Evolutionary conservation across 2,888 invertebrate genomes (phyloP), one percentile per base, ranked within the genome.

Genomic region (Caenorhabditis afra): DNA sequence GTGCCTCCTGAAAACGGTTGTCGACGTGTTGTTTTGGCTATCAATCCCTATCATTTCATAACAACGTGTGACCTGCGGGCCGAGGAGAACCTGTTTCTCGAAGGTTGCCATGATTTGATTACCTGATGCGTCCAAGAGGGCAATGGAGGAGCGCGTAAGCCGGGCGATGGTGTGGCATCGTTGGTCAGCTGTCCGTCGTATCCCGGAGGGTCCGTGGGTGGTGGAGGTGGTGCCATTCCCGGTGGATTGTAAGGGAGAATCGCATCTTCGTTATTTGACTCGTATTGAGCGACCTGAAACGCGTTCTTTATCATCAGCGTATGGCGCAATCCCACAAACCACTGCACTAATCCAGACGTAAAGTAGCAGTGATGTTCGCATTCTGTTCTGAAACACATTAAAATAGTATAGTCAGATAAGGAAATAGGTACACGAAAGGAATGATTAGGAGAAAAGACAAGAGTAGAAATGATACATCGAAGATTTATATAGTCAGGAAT

Each of bases 61-160:
- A 62, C 61, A 71, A 71, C 71, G 58, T 73, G 73, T 73, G 64
- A 64, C 64, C 64, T 35, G 53, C 70, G 52, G 45, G 18, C 7
- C 7, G 7, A 7, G 18, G 23, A 49, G 14, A 73, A 64, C 64
- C 64, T 64, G 64, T 64, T 73, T 53, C 3, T 47, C 35, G 35
- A 29, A 47, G 50, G 39, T 44, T 20, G 49, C 22, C 12, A 7
- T 47, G 16, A 53, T 53, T 53, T 53, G 35, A 37, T 53, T 53
- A 73, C 73, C 64, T 73, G 37, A 37, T 62, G 47, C 20, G 64
- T 64, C 73, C 73, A 73, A 10, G 57, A 64, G 20, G 73, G 73
- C 29, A 73, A 35, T 58, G 73, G 73, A 10, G 73, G 73, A 41
- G 73, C 57, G 18, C 73, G 64, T 4, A 64, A 64, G 18, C 73